Evolutionary conservation across 2,113 vertebrate genomes (phyloP).

Genomic region (Suncus etruscus): DNA sequence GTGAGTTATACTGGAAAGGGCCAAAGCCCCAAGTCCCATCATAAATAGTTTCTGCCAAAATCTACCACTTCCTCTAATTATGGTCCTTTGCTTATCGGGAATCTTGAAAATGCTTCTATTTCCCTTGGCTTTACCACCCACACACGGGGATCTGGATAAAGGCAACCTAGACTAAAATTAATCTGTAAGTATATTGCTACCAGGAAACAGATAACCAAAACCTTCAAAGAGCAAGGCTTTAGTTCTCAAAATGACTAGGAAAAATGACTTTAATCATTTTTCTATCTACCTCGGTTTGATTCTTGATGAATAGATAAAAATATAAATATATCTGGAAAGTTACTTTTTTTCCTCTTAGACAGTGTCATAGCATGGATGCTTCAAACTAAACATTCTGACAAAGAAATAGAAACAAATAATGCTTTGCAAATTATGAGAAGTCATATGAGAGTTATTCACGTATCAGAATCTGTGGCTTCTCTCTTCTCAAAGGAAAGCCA

Average conservation of each 20-base stretch:
- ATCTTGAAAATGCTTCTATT: constrained; percentile 59
- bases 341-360: too few relatives aligned
- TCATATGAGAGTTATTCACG: neutral
- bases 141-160: constrained; percentile 63
- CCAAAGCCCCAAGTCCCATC: constrained; percentile 43
- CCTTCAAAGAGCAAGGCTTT: neutral
- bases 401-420: constrained; percentile 20
- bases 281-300: neutral
- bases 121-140: constrained; percentile 69
- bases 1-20: constrained; percentile 47
- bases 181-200: constrained; percentile 34
- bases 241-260: constrained; percentile 22
- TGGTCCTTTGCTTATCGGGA: constrained; percentile 55
- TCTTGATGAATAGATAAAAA: neutral
- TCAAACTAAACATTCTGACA: neutral
- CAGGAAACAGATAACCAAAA: constrained; percentile 16
- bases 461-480: neutral
- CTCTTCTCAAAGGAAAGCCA: neutral
- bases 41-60: constrained; percentile 55
- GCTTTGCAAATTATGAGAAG: neutral
- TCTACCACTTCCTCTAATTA: constrained; percentile 69
- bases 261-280: neutral
- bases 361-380: too few relatives aligned
- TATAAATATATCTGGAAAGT: neutral
- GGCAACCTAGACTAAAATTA: constrained; percentile 55